Percentiles rank a stretch among this genome's conserved stretches.
Conservation (phyloP, 2,113 vertebrate genomes). For the Prolemur simus region DNA sequence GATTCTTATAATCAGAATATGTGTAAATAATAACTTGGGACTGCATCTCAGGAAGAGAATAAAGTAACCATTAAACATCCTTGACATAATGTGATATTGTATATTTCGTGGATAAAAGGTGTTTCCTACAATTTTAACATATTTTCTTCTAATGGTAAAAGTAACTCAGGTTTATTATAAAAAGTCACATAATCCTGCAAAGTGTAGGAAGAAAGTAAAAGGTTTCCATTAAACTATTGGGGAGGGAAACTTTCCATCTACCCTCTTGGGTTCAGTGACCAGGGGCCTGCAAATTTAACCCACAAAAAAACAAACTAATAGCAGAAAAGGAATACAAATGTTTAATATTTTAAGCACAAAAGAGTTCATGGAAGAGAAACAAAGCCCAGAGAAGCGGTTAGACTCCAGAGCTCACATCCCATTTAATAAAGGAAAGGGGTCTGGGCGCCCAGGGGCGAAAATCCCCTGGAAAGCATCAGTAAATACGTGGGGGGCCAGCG, state of each 20-base stretch:
- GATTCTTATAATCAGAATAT: neutral
- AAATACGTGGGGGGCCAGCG: fast-evolving
- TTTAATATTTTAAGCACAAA: neutral
- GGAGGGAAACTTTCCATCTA: neutral
- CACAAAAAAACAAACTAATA: neutral
- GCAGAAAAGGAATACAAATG: neutral
- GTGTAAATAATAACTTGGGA: neutral
- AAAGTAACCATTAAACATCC: neutral
- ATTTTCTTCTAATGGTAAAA: neutral
- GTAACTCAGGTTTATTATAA: neutral
- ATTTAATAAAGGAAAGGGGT: neutral
- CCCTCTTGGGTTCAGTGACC: neutral
- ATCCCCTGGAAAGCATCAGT: too few species aligned
- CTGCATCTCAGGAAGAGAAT: neutral
- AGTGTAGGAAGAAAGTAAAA: neutral
- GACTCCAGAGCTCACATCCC: fast-evolving
- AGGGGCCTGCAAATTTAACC: neutral
- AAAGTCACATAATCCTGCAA: neutral
- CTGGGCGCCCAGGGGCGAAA: neutral
- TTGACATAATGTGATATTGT: too few species aligned
- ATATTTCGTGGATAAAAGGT: neutral
- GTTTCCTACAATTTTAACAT: neutral
- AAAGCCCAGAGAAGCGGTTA: neutral
- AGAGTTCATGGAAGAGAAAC: neutral
- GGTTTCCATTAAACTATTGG: neutral